Evolutionary conservation across 2,888 invertebrate species (phyloP).

Genomic region (Thymelicus acteon): DNA sequence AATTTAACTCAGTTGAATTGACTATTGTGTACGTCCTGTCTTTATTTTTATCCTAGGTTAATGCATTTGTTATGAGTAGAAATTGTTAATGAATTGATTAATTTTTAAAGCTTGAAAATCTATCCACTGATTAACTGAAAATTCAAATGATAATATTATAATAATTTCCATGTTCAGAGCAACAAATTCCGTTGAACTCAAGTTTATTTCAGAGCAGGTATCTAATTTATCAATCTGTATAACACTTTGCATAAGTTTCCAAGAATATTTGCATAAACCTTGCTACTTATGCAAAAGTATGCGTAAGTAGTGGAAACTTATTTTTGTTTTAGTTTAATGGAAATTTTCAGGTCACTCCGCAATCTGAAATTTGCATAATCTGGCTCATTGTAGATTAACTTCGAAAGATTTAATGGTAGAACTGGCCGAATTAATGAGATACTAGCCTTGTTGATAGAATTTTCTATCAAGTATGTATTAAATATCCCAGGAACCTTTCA

Average conservation of each 20-base stretch:
- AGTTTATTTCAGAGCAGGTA: conserved; percentile 8
- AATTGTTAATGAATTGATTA: too few species aligned
- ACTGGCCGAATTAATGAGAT: too few species aligned
- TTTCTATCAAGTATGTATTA: too few species aligned
- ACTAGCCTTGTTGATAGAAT: too few species aligned
- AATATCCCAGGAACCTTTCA: too few species aligned
- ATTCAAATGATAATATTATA: too few species aligned
- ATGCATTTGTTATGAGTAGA: too few species aligned
- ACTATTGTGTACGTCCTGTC: neutral
- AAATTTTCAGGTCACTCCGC: conserved; percentile 28
- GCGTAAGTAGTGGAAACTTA: conserved; percentile 35
- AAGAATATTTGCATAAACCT: conserved; percentile 30
- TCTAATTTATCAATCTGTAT: conserved; percentile 22
- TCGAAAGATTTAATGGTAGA: neutral
- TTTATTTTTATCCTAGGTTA: too few species aligned
- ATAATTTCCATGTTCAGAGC: neutral
- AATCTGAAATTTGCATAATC: conserved; percentile 28
- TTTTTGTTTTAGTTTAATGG: conserved; percentile 34
- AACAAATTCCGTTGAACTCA: conserved; percentile 2
- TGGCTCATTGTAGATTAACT: conserved; percentile 7
- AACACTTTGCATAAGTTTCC: conserved; percentile 32
- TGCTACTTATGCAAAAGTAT: conserved; percentile 32
- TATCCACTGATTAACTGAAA: too few species aligned
- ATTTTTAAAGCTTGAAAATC: too few species aligned
- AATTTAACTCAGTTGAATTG: neutral